phyloP scores from a whole-genome alignment of 2,888 invertebrate species.

The Eueremaeus valkanovi region DNA sequence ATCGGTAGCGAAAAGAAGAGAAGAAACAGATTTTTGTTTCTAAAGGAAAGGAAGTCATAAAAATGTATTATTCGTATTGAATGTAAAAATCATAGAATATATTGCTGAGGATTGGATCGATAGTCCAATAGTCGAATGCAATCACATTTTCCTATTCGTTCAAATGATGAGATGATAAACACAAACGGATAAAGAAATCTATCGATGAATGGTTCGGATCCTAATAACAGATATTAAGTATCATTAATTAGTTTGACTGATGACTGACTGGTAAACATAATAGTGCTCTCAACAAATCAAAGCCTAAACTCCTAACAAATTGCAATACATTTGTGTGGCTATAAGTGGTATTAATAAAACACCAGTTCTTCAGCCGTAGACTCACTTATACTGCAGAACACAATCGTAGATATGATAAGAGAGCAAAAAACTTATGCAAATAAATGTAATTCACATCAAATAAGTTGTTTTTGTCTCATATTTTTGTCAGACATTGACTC shows the following conservation, averaged over 20 bases:
- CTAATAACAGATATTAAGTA: constrained; percentile 1
- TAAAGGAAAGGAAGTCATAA: background rate
- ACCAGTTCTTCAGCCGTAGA: background rate
- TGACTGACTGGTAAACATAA: background rate
- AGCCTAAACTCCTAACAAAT: background rate
- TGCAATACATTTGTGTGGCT: background rate
- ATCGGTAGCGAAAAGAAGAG: background rate
- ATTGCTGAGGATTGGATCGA: too few species aligned
- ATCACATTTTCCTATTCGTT: background rate
- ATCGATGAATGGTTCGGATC: background rate
- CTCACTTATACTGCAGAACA: background rate
- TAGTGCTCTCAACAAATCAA: background rate
- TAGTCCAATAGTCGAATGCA: background rate
- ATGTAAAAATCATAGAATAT: background rate
- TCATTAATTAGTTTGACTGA: constrained; percentile 14
- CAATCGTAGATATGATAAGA: background rate
- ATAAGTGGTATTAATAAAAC: background rate
- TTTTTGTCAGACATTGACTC: background rate
- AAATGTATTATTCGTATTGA: background rate
- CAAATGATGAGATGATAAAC: background rate
- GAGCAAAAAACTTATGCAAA: constrained; percentile 29
- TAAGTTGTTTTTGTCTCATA: background rate
- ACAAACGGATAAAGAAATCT: too few species aligned
- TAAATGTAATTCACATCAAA: background rate
- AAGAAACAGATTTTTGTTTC: background rate